Base-by-base conservation (phyloP, 1,140 invertebrate genomes). In the Apis florea region DNA sequence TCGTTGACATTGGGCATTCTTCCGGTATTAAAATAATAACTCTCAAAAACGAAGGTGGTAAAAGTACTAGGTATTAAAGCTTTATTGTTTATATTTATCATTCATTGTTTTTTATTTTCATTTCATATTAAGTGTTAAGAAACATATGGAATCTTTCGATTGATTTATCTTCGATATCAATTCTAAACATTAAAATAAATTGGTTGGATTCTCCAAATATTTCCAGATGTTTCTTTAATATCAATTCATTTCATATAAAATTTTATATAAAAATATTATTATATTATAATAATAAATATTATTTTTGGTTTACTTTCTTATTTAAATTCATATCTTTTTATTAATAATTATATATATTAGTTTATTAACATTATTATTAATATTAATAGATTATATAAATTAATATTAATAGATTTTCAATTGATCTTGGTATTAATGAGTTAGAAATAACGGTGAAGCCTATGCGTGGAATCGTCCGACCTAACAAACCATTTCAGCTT, bases 351-450 rank as follows among this genome's bases (percentile, higher is more conserved):
- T 40, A 40, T 4, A 40, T 11, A 47, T 68, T 68, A 68, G 8
- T 11, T 68, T 53, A 70, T n/a, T 24, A 26, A 49, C 10, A 56
- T 31, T 40, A 40, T 40, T 40, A 40, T 40, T 40, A 26, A 53
- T 31, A 71, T 80, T 21, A 15, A 76, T 47, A 90, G 89, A 79
- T 93, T 90, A n/a, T n/a, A n/a, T n/a, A n/a, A n/a, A 40, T 40
- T 40, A 26, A 53, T 31, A 71, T 80, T 21, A 15, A 76, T 47
- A 90, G 89, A 79, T 93, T 90, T 78, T 82, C 79, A 3, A 80
- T 93, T 26, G 91, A 93, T 83, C 76, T 90, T 31, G 89, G 88
- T 24, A 74, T 69, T 56, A 90, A 90, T 69, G 83, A 85, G 67
- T 11, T 91, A 58, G 80, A 89, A 15, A 31, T 92, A 19, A 78